Base-by-base conservation (phyloP, 2,888 invertebrate species). In the Chrysolina americana region DNA sequence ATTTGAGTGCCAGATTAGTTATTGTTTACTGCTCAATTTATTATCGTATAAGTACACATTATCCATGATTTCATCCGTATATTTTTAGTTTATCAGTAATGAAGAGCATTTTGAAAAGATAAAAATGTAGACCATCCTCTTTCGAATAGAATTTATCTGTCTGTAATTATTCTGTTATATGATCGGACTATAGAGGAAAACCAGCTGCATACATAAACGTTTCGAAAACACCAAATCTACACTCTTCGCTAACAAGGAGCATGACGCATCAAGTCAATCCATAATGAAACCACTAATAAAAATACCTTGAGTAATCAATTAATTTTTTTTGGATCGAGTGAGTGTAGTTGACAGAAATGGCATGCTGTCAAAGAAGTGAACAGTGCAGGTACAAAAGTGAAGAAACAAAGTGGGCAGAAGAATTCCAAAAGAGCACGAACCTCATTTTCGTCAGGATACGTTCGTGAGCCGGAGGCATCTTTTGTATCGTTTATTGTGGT, bases 221-320 rank as follows among this genome's bases (percentile, higher is more conserved):
- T 75, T 75, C 65, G 71, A 65, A 75, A 75, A 75, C 76, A 78
- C 78, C 78, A 76, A 78, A 78, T 76, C 78, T 68, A 70, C 75
- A 75, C 59, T 36, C 28, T 36, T 13, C 36, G 28, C 78, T 68
- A 76, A 78, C 70, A 78, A 73, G 73, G 78, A 71, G 74, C 73
- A 75, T 75, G 78, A 76, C 77, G 76, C 77, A 76, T 76, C 72
- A 56, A 71, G 65, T 44, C 70, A 75, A 74, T 75, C 75, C 71
- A 70, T 72, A 72, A 70, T 65, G 72, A 71, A 70, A 50, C 69
- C 74, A 70, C 69, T 66, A 64, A 76, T 78, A 78, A 78, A 78
- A 76, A 79, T 77, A 76, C 77, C 77, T 62, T 71, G 68, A 65
- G 71, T 76, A 79, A 79, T 79, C 77, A 77, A 79, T 79, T 79